A percentile compares a stretch with the other conserved stretches of the same genome.
Evolutionary conservation across 2,113 vertebrate genomes (phyloP).

Genomic region (Leiothrix lutea): DNA sequence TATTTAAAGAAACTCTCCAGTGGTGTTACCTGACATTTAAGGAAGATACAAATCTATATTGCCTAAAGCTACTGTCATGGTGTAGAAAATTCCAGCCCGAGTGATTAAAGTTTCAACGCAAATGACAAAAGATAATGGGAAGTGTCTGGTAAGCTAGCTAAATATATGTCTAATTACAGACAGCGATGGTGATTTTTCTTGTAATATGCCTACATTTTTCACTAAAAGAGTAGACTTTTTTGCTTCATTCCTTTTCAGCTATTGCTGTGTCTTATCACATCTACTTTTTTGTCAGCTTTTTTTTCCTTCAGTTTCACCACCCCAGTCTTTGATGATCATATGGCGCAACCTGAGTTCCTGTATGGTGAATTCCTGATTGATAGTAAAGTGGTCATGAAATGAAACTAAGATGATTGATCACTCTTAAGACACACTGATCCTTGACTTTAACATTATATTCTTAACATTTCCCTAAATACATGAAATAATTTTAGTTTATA

Average conservation of each 20-base stretch:
- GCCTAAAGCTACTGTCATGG: neutral
- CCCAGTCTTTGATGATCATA: neutral
- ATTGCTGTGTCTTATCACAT: neutral
- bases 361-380: neutral
- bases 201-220: neutral
- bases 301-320: neutral
- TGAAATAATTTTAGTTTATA: neutral
- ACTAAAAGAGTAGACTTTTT: neutral
- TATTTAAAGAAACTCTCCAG: neutral
- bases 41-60: neutral
- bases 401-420: neutral
- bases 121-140: constrained; percentile 14
- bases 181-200: neutral
- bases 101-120: constrained; percentile 20
- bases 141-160: neutral
- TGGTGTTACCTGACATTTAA: neutral
- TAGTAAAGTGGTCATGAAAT: neutral
- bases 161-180: constrained; percentile 15
- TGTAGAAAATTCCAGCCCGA: neutral
- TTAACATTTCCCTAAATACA: neutral
- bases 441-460: neutral
- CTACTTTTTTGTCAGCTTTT: neutral
- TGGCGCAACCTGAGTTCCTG: neutral
- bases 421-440: neutral
- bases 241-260: neutral